Conservation (phyloP, 2,888 invertebrate genomes). For the Pristionchus exspectatus region DNA sequence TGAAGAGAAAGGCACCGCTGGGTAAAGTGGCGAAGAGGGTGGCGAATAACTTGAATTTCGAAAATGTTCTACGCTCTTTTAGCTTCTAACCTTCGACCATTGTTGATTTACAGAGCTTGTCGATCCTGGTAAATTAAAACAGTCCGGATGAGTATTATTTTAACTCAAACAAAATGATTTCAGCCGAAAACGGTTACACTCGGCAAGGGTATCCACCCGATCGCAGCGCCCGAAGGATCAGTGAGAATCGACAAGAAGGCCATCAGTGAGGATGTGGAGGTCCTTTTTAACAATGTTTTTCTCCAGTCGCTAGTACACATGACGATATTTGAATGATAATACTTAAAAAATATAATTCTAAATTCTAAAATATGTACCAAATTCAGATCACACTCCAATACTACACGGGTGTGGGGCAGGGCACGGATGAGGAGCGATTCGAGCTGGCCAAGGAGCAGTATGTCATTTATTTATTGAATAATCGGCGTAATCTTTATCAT, state of each 20-base stretch:
- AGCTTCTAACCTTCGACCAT: too few relatives aligned
- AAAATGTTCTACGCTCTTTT: too few relatives aligned
- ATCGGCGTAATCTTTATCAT: too few relatives aligned
- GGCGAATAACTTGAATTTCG: too few relatives aligned
- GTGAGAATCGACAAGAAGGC: neutral
- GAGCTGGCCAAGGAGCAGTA: neutral
- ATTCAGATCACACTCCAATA: neutral
- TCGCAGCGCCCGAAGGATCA: neutral
- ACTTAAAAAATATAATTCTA: neutral
- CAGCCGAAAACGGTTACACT: neutral
- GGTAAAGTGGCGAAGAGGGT: too few relatives aligned
- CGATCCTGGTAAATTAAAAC: too few relatives aligned
- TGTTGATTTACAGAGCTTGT: too few relatives aligned
- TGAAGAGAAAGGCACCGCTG: too few relatives aligned
- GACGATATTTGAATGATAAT: neutral
- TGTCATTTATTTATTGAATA: neutral
- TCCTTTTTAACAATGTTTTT: neutral
- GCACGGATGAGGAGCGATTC: neutral
- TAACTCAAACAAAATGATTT: neutral
- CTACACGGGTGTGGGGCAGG: neutral
- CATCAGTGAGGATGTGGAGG: neutral
- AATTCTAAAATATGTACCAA: neutral
- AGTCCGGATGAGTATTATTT: neutral
- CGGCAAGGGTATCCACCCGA: neutral
- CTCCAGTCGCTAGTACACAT: neutral